Conservation (phyloP, 2,888 invertebrate species). For the Tiliacea citrago region DNA sequence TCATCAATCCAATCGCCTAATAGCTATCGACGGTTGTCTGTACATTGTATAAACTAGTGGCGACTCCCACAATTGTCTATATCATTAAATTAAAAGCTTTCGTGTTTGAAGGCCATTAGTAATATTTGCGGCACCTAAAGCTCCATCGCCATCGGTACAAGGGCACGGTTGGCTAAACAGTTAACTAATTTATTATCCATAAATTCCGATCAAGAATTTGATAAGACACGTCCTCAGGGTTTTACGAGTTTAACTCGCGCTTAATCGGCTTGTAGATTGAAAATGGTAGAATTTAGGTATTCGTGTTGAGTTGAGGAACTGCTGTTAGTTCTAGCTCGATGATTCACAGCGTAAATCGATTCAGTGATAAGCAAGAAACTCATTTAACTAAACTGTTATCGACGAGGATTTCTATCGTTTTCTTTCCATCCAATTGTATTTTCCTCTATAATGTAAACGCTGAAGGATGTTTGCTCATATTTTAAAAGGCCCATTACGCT, state of each 20-base stretch:
- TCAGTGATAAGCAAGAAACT: conserved; percentile 42
- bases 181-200: conserved; percentile 84
- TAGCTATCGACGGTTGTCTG: conserved; percentile 66
- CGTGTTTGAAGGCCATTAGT: conserved; percentile 83
- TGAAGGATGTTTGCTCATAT: conserved; percentile 35
- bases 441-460: conserved; percentile 21
- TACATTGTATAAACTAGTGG: conserved; percentile 63
- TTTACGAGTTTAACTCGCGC: conserved; percentile 73
- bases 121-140: conserved; percentile 80
- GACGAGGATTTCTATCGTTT: conserved; percentile 21
- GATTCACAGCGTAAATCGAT: conserved; percentile 28
- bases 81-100: conserved; percentile 86
- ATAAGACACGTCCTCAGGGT: conserved; percentile 81
- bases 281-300: conserved; percentile 65
- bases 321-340: conserved; percentile 39
- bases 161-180: conserved; percentile 78
- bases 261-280: conserved; percentile 70
- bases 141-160: conserved; percentile 74
- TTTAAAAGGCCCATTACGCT: conserved; percentile 30
- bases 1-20: conserved; percentile 74
- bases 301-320: conserved; percentile 50
- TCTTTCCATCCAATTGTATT: conserved; percentile 27
- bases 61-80: conserved; percentile 73
- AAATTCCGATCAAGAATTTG: conserved; percentile 81
- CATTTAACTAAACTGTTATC: conserved; percentile 32